Conservation (phyloP, 2,888 invertebrate species). For the Eurois occulta region DNA sequence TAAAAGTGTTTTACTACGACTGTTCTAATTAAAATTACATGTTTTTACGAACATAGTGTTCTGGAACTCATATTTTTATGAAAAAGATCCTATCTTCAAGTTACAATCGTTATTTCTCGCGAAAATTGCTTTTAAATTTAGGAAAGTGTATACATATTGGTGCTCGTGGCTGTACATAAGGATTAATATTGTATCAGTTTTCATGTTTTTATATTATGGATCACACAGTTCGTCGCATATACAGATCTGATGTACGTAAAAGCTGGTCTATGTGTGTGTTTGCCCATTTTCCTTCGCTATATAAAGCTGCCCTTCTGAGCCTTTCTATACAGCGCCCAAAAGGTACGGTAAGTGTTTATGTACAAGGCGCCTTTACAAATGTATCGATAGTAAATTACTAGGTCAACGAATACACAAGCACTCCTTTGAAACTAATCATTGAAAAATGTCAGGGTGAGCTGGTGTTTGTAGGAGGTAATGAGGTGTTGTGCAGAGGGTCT, state of each 20-base stretch:
- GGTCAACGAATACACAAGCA: slow-evolving; percentile 17
- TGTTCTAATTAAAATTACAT: no score
- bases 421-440: neutral
- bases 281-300: neutral
- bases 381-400: slow-evolving; percentile 12
- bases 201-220: neutral
- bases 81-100: no score
- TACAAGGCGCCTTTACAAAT: neutral
- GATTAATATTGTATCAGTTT: neutral
- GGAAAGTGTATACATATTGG: no score
- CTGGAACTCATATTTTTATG: no score
- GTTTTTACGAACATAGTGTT: no score
- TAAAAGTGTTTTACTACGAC: no score
- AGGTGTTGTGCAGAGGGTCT: neutral
- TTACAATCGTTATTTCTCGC: no score
- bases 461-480: slow-evolving; percentile 9
- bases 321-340: neutral
- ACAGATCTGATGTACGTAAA: neutral
- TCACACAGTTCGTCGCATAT: neutral
- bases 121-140: no score
- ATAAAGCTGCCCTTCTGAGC: neutral
- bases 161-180: no score
- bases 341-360: slow-evolving; percentile 13
- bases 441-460: slow-evolving; percentile 28
- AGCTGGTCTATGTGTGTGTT: neutral